Percentiles rank a stretch among this genome's conserved stretches.
Evolutionary conservation across 2,113 vertebrate species (phyloP).

Genomic region (Actenoides hombroni): DNA sequence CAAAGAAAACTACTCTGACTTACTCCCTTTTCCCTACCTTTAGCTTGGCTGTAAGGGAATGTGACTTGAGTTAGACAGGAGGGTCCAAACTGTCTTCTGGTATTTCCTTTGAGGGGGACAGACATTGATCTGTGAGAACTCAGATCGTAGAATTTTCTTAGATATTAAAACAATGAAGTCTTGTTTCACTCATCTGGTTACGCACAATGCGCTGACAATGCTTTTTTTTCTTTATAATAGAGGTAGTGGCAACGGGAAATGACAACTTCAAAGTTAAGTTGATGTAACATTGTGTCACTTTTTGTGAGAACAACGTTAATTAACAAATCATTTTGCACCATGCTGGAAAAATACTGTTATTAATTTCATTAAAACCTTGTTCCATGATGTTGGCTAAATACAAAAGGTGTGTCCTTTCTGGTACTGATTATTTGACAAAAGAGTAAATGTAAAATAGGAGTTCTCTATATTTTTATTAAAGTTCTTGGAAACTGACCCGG

Average conservation of each 20-base stretch:
- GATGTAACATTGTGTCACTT: constrained; percentile 35
- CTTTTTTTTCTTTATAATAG: not conserved
- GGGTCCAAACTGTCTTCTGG: not conserved
- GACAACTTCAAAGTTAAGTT: constrained; percentile 43
- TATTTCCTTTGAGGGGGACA: not conserved
- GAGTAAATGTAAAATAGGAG: constrained; percentile 47
- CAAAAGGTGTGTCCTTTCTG: constrained; percentile 56
- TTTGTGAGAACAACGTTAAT: constrained; percentile 39
- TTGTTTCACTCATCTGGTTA: not conserved
- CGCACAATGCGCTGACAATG: not conserved
- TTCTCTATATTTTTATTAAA: constrained; percentile 67
- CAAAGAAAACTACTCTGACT: not conserved
- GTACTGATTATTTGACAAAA: constrained; percentile 49
- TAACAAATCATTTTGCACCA: constrained; percentile 49
- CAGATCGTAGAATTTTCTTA: not conserved
- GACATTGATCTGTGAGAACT: not conserved
- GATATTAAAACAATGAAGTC: not conserved
- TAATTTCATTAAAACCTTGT: constrained; percentile 48
- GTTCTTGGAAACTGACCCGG: constrained; percentile 72
- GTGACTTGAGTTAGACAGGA: not conserved
- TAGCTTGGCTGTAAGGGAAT: not conserved
- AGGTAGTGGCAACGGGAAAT: constrained; percentile 24
- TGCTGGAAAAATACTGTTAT: constrained; percentile 25
- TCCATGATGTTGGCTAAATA: constrained; percentile 26
- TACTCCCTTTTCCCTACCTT: not conserved